A percentile compares a stretch with the other conserved stretches of the same genome.
phyloP scores from a whole-genome alignment of 2,113 vertebrate genomes.

The Pedionomus torquatus region DNA sequence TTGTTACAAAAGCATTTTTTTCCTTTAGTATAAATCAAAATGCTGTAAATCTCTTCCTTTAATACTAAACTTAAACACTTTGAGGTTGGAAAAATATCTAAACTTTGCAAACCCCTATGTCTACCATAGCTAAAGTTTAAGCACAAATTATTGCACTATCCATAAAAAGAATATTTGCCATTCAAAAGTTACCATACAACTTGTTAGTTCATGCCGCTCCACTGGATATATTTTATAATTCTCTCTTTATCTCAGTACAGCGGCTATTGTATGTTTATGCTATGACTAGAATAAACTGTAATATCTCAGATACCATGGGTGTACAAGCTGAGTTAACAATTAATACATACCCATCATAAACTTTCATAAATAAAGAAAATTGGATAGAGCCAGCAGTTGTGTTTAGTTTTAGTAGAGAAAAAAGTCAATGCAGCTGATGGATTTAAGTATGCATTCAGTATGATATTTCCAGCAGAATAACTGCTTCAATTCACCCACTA shows the following conservation, averaged over 20 bases:
- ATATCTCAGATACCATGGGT: background rate
- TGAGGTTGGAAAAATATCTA: background rate
- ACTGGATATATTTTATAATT: background rate
- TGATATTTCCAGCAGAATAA: constrained; percentile 6
- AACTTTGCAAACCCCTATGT: background rate
- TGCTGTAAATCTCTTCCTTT: background rate
- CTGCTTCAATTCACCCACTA: background rate
- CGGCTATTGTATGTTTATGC: background rate
- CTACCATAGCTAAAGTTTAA: background rate
- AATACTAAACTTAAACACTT: background rate
- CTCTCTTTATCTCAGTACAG: background rate
- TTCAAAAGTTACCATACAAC: background rate
- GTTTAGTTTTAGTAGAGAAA: background rate
- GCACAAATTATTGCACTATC: background rate
- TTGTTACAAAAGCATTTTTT: background rate
- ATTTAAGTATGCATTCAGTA: background rate
- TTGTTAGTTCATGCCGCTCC: background rate
- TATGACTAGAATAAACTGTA: background rate
- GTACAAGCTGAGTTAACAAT: background rate
- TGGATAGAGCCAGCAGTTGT: background rate
- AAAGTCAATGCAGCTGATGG: background rate
- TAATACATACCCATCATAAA: background rate
- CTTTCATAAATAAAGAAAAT: constrained; percentile 23
- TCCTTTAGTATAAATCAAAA: background rate
- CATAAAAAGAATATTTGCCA: background rate